Base-by-base conservation (phyloP, 2,113 vertebrate genomes). In the Arothron firmamentum region DNA sequence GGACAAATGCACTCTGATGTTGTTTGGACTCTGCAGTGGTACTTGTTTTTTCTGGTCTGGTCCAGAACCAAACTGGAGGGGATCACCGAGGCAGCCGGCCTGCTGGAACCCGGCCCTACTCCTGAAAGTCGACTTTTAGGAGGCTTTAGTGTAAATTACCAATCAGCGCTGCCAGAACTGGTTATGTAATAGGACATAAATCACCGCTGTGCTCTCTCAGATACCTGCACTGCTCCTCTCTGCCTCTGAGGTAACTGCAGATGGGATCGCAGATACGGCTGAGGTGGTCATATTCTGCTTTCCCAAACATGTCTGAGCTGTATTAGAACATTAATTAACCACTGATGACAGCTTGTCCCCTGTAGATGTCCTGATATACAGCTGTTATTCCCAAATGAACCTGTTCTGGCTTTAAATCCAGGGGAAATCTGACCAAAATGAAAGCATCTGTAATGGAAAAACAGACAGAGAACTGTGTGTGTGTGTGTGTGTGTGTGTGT, bases 401-500 rank as follows among this genome's bases (percentile, higher is more conserved):
- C 25, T 28, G 6, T 28, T 28, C 25, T 28, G 25, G 25, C 25
- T 28, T 28, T 28, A 28, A 28, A 28, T 6, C 25, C 25, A 3
- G 25, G 25, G 4, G 25, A 28, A 28, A 3, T 28, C 25, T 28
- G 25, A 28, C 25, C 25, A 28, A 28, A 28, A 28, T 28, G 25
- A 7, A 5, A 82, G 74, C 15, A 66, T 46, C 58, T 1, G 63
- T 74, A 77, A 80, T 85, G 74, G 79, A 85, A 82, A 82, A 85
- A 75, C 79, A 73, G 71, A 80, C 65, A 75, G 73, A 51, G 57
- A 11, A 17, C 10, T 62, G 3, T 58, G 34, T 68, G 51, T 57
- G 4, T 59, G 59, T 61, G 17, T 54, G 55, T 43, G 19, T 31
- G 57, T 5, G 25, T 28, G 25, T 28, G 25, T 28, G 25, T 59